Evolutionary conservation across 2,113 vertebrate genomes (phyloP).

Genomic region (Calypte anna): DNA sequence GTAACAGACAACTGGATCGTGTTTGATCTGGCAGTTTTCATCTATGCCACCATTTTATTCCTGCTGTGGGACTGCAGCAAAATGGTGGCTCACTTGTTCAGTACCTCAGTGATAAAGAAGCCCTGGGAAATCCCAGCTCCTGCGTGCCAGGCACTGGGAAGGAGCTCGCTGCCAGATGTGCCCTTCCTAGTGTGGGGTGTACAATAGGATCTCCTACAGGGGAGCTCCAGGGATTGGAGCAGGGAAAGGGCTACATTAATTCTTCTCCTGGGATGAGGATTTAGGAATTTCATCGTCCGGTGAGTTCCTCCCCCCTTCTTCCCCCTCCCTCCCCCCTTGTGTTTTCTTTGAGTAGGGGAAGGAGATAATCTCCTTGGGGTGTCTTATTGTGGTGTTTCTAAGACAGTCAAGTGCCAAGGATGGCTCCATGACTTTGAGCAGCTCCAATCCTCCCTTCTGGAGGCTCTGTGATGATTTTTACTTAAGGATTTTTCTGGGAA

Average conservation of each 20-base stretch:
- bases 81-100: constrained; percentile 59
- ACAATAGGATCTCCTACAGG: constrained; percentile 7
- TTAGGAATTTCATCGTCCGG: constrained; percentile 56
- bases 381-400: accelerated
- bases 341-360: neutral
- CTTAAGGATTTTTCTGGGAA: neutral
- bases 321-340: accelerated
- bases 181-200: neutral
- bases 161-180: neutral
- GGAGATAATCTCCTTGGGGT: neutral
- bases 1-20: constrained; percentile 48
- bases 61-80: constrained; percentile 64
- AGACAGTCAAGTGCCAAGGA: neutral
- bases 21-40: constrained; percentile 71
- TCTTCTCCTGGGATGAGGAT: constrained; percentile 43
- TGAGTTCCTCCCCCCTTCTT: neutral
- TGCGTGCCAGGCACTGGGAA: neutral
- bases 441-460: accelerated
- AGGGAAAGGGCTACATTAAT: neutral
- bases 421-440: neutral
- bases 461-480: neutral
- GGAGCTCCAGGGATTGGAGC: neutral
- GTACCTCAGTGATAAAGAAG: neutral
- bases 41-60: constrained; percentile 69
- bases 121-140: constrained; percentile 30